Evolutionary conservation across 2,113 vertebrate species (phyloP).

Genomic region (Azemiops feae): DNA sequence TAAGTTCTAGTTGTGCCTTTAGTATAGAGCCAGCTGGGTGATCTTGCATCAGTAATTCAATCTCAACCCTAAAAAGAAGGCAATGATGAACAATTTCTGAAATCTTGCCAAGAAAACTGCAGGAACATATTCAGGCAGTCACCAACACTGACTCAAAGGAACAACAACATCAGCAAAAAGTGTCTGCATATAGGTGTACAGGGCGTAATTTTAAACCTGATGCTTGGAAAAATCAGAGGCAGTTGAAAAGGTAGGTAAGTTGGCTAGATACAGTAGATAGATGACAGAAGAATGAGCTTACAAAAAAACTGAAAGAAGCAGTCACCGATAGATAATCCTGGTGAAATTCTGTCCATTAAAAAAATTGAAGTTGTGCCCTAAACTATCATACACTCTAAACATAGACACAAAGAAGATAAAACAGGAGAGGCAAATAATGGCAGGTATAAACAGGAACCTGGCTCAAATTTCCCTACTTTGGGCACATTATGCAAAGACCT

Average conservation of each 20-base stretch:
- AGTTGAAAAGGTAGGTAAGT: neutral
- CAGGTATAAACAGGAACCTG: neutral
- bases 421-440: neutral
- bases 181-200: too few relatives aligned
- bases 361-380: neutral
- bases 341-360: neutral
- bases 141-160: too few relatives aligned
- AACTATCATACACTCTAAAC: neutral
- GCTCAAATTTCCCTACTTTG: neutral
- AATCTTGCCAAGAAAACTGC: too few relatives aligned
- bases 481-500: too few relatives aligned
- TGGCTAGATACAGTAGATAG: neutral
- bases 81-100: neutral
- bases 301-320: neutral
- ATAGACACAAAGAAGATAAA: neutral
- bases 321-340: neutral
- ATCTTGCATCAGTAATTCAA: neutral
- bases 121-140: too few relatives aligned
- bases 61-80: neutral
- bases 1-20: neutral
- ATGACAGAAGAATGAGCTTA: neutral
- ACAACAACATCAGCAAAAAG: too few relatives aligned
- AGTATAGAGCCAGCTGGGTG: neutral
- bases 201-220: too few relatives aligned
- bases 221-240: too few relatives aligned